Evolutionary conservation across 1,140 invertebrate species (phyloP), one percentile per base, ranked within the genome.

Genomic region (Eriocheir sinensis): DNA sequence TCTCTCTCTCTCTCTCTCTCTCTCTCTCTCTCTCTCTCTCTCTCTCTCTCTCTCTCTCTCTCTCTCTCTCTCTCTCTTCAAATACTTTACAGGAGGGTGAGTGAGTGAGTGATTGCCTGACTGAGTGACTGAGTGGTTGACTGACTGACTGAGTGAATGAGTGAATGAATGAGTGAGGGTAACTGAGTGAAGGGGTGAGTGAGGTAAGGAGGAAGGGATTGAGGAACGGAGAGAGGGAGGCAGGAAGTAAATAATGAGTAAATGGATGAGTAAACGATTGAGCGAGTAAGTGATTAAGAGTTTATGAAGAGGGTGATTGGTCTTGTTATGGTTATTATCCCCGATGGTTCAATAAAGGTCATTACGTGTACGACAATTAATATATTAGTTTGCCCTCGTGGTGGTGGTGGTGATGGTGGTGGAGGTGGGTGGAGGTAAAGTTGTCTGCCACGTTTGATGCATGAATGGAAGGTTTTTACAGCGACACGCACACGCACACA

Each of bases 1-100:
- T 72, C 60, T 72, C 60, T 72, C 60, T 72, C 60, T 72, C 60
- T 72, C 60, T 72, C 60, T 72, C 60, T 72, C 60, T 72, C 60
- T 72, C 60, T 72, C 60, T 72, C 60, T 72, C 60, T 72, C 60
- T 72, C 60, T 72, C 60, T 72, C 60, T 72, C 60, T 72, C 60
- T 72, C 60, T 72, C 60, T 72, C 60, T 72, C 60, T 72, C 60
- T 72, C 60, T 72, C 60, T 72, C 60, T 72, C 60, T 72, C 60
- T 72, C 60, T 72, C 60, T 72, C 60, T 72, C 60, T 72, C 60
- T 72, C 60, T 72, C 60, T 72, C 83, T 32, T 2, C 34, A 86
- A 2, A 38, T 40, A 38, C 21, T 17, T 40, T 17, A 86, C 83
- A 2, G 1, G 40, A 2, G 21, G 34, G 83, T 17, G 8, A 36